Conservation (phyloP, 2,113 vertebrate species). For the Nothoprocta pentlandii region DNA sequence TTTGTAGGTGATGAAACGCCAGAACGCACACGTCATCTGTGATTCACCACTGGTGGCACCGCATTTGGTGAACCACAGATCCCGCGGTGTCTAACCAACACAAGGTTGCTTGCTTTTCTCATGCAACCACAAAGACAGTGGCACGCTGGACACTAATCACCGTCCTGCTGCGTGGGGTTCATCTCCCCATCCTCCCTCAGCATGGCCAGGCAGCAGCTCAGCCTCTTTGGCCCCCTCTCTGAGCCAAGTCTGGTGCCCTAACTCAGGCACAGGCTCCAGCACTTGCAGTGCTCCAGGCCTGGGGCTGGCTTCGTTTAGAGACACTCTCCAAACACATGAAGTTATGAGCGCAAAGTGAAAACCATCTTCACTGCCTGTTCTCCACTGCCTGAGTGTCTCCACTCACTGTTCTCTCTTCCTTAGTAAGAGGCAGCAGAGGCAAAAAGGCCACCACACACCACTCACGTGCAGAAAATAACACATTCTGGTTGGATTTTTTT, state of each 20-base stretch:
- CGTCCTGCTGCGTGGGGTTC: fast-evolving
- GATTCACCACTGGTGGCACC: background rate
- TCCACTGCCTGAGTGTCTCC: no score
- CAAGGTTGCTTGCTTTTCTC: background rate
- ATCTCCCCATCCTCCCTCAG: background rate
- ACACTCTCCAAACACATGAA: background rate
- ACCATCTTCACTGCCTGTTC: background rate
- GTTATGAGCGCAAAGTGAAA: background rate
- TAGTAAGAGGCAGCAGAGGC: background rate
- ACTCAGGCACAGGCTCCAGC: background rate
- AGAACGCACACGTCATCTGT: background rate
- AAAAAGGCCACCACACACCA: background rate
- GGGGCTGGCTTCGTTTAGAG: background rate
- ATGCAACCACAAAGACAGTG: background rate
- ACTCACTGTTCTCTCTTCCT: background rate
- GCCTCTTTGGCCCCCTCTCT: background rate
- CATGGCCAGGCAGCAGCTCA: background rate
- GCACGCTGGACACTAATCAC: background rate
- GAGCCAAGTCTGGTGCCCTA: background rate
- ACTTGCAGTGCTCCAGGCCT: background rate
- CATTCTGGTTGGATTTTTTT: background rate
- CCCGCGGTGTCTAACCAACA: background rate
- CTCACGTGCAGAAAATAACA: background rate
- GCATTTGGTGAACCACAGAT: conserved; percentile 1
- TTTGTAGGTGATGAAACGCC: background rate